Evolutionary conservation across 2,113 vertebrate genomes (phyloP).

Genomic region (Tretioscincus oriximinensis): DNA sequence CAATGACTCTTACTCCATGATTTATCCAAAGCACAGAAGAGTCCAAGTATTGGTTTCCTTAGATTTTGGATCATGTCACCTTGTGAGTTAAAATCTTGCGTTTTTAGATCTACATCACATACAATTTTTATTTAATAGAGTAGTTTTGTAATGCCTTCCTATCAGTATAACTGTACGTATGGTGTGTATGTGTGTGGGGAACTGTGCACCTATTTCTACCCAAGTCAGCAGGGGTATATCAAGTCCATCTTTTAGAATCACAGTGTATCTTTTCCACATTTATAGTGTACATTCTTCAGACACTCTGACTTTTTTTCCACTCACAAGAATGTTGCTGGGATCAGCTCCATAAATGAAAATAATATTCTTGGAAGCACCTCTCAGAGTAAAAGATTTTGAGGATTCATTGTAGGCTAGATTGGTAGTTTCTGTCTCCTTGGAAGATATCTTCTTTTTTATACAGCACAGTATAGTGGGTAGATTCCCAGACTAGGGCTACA

Average conservation of each 20-base stretch:
- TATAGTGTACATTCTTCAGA: neutral
- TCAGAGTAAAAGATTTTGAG: neutral
- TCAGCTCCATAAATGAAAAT: neutral
- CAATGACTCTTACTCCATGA: neutral
- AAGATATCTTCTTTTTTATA: neutral
- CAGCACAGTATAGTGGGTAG: no score
- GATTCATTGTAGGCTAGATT: neutral
- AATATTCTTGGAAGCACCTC: neutral
- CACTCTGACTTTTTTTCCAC: neutral
- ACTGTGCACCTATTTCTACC: neutral
- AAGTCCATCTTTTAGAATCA: neutral
- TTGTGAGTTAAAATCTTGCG: neutral
- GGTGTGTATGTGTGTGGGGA: neutral
- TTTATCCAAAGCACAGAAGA: neutral
- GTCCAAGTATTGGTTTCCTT: neutral
- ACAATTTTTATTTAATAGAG: slow-evolving; percentile 3
- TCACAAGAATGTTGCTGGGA: neutral
- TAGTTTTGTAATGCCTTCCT: neutral
- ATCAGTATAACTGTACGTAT: neutral
- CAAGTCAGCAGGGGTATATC: neutral
- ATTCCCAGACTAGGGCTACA: no score
- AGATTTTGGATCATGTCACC: slow-evolving; percentile 1
- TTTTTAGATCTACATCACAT: neutral
- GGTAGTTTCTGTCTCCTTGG: neutral
- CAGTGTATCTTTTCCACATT: neutral